Conservation (phyloP, 92 coral and sea anemone species). For the Micromussa lordhowensis region DNA sequence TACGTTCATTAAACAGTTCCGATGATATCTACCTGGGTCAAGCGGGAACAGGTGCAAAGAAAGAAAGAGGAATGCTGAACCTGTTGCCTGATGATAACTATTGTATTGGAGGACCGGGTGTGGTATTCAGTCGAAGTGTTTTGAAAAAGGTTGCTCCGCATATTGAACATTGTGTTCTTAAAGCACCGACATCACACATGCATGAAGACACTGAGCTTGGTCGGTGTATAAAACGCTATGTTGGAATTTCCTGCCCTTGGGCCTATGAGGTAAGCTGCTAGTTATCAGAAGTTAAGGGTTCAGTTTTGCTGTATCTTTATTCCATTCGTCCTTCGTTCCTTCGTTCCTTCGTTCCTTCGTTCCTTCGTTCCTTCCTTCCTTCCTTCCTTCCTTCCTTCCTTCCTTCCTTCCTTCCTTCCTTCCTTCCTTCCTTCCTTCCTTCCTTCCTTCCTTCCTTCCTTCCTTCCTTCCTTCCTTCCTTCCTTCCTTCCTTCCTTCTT, state of each 20-base stretch:
- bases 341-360: too few relatives aligned
- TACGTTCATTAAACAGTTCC: conserved; percentile 51
- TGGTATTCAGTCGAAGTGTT: conserved; percentile 59
- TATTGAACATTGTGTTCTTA: conserved; percentile 49
- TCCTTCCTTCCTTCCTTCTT: too few relatives aligned
- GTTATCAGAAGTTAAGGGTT: neutral
- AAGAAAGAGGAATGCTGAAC: conserved; percentile 56
- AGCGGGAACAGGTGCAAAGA: conserved; percentile 58
- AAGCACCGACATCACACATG: conserved; percentile 46
- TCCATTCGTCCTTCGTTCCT: too few relatives aligned
- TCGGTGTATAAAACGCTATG: conserved; percentile 82
- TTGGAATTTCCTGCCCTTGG: conserved; percentile 95
- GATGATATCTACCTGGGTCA: conserved; percentile 59
- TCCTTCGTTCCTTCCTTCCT: too few relatives aligned
- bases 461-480: too few relatives aligned
- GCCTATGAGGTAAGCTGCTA: conserved; percentile 81
- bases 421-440: too few relatives aligned
- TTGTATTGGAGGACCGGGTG: conserved; percentile 69
- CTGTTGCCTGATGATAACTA: conserved; percentile 60
- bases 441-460: too few relatives aligned
- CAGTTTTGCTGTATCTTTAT: too few relatives aligned
- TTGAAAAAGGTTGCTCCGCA: conserved; percentile 51
- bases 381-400: too few relatives aligned
- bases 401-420: too few relatives aligned
- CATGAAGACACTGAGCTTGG: conserved; percentile 69